phyloP scores from a whole-genome alignment of 2,888 invertebrate genomes.

The Cheilosia vernalis region DNA sequence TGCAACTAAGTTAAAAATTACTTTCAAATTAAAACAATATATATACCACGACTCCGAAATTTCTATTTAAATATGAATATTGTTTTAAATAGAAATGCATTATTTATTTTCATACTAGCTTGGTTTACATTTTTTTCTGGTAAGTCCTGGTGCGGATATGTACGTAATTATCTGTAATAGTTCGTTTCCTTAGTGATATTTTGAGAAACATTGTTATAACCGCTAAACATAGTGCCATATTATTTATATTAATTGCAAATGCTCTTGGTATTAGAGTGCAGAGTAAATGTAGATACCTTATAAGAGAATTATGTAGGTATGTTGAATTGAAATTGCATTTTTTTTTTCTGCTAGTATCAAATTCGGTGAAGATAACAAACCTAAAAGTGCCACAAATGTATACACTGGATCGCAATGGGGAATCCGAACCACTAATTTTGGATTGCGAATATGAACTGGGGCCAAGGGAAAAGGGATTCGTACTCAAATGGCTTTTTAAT shows the following conservation, averaged over 20 bases:
- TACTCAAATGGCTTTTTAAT: conserved; percentile 83
- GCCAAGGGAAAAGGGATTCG: conserved; percentile 82
- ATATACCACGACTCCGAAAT: conserved; percentile 46
- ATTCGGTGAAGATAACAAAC: conserved; percentile 83
- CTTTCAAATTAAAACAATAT: conserved; percentile 40
- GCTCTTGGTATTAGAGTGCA: too few species aligned
- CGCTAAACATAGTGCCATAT: not conserved
- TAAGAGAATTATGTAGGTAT: conserved; percentile 10
- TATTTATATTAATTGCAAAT: conserved; percentile 13
- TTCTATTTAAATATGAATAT: conserved; percentile 70
- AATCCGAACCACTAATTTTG: conserved; percentile 82
- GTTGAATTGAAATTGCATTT: conserved; percentile 26
- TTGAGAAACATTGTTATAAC: conserved; percentile 44
- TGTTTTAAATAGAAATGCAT: conserved; percentile 73
- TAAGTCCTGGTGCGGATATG: conserved; percentile 49
- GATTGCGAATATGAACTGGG: conserved; percentile 83
- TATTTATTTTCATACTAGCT: conserved; percentile 74
- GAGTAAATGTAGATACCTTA: not conserved
- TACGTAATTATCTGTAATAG: conserved; percentile 23
- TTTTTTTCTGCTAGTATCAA: conserved; percentile 78
- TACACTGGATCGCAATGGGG: conserved; percentile 81
- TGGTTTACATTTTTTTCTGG: conserved; percentile 74
- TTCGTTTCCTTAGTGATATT: conserved; percentile 64
- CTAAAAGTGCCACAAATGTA: conserved; percentile 83
- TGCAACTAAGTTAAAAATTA: conserved; percentile 52